Evolutionary conservation across 1,140 invertebrate genomes (phyloP), one percentile per base, ranked within the genome.

Genomic region (Aphis gossypii): DNA sequence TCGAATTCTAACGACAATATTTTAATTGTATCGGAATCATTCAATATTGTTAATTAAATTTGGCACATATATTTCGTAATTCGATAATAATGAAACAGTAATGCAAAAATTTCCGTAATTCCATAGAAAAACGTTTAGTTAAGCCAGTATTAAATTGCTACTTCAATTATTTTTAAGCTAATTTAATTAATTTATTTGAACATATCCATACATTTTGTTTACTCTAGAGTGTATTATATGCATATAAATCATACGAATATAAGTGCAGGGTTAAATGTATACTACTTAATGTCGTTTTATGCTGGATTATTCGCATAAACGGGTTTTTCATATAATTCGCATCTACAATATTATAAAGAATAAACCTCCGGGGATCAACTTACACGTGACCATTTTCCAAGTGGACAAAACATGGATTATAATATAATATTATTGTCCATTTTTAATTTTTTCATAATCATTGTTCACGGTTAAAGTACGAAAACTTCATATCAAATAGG

Each of bases 331-430:
- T 30, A n/a, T 76, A 76, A 76, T 76, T 76, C 60, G 14, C 60
- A n/a, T 76, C 60, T 76, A 35, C 60, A 5, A 76, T 76, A 76
- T 76, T 76, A 76, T 18, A 76, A 76, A 76, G 60, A 76, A 76
- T 76, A 76, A 76, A 76, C 60, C 60, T 5, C n/a, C 14, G 6
- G 60, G 60, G 60, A 76, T 76, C 60, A 76, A 76, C 60, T 18
- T 76, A 76, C n/a, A 76, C 60, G 60, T 76, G n/a, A 76, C 30
- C 60, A n/a, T 76, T n/a, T 76, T 76, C 60, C 60, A 76, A 76
- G 60, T 76, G 60, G 60, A 76, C 60, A 76, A 76, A 76, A 76
- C 60, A 35, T 7, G 60, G 60, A 35, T 76, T 76, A 76, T 35
- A 76, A n/a, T 76, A n/a, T 76, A n/a, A 76, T 76, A 76, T n/a